Base-by-base conservation (phyloP, 2,888 invertebrate species). In the Mactromeris polynyma region DNA sequence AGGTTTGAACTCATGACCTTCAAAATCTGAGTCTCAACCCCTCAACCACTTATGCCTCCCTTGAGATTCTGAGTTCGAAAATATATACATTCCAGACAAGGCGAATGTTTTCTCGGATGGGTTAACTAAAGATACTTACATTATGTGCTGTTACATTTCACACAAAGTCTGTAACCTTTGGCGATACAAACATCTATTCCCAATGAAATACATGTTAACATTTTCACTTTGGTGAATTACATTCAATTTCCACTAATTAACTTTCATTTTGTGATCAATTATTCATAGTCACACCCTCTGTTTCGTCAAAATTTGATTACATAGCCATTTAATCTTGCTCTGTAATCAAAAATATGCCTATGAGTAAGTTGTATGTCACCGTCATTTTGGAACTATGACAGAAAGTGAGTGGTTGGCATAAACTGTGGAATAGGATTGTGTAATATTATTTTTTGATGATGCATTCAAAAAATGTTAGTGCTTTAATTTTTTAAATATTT, bases 211-310 rank as follows among this genome's bases (percentile, higher is more conserved):
- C 58, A 26, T 64, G 58, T 64, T 64, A 64, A 64, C 58, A 64
- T 64, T 64, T 51, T 64, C 58, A 64, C 58, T 64, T 64, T 64
- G 11, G 58, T 9, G 26, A 64, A 64, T 64, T 64, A 64, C 58
- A 26, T 64, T n/a, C 58, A 21, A 38, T 82, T 26, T 69, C 26
- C 36, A 58, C 81, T 84, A 46, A 84, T 84, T 78, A 84, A 58
- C 51, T 54, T 78, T 78, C 77, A 36, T 21, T 64, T 73, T 84
- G 77, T 77, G 46, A 78, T 84, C 84, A 78, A 84, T 84, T 84
- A 84, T 84, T 84, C 84, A 84, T 84, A 54, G 54, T 84, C 84
- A 78, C 78, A 42, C 21, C 51, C 78, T 77, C 78, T 84, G 83
- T 40, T 83, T 83, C 73, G 46, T 83, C 36, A 58, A 83, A 69